Conservation (phyloP, 2,113 vertebrate species). For the Elephas maximus region DNA sequence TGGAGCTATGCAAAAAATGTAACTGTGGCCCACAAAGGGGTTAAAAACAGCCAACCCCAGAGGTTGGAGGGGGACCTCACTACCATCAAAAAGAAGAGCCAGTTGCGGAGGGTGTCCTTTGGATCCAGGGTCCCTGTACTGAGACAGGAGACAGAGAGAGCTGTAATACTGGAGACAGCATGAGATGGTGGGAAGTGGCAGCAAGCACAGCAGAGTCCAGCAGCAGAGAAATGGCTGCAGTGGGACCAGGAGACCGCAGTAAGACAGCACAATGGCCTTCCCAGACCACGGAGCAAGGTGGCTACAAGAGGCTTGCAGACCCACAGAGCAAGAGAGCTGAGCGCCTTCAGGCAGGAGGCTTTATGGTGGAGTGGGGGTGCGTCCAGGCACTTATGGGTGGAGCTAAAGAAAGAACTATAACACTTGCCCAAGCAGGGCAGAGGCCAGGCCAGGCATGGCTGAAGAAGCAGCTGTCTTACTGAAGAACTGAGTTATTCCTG, state of each 20-base stretch:
- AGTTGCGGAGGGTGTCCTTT: neutral
- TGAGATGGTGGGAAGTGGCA: neutral
- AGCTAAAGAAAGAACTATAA: neutral
- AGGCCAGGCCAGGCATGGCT: no score
- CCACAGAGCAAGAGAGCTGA: neutral
- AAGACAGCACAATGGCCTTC: neutral
- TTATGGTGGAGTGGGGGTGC: neutral
- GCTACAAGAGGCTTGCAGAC: neutral
- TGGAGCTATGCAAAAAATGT: neutral
- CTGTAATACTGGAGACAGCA: neutral
- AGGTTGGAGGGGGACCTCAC: neutral
- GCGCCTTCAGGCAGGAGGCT: neutral
- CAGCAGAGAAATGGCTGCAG: neutral
- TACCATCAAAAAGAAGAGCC: neutral
- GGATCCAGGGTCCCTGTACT: neutral
- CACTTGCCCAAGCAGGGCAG: neutral
- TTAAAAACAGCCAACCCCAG: neutral
- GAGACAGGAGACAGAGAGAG: neutral
- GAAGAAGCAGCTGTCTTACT: neutral
- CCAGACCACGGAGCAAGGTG: neutral
- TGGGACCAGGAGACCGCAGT: neutral
- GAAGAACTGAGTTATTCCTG: neutral
- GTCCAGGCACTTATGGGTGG: neutral
- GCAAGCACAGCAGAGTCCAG: neutral
- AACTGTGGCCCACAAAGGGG: neutral